These are phyloP conservation scores for Diuraphis noxia DNA, from an alignment of 1,140 invertebrate genomes.

Conservation along the genomic window DNA sequence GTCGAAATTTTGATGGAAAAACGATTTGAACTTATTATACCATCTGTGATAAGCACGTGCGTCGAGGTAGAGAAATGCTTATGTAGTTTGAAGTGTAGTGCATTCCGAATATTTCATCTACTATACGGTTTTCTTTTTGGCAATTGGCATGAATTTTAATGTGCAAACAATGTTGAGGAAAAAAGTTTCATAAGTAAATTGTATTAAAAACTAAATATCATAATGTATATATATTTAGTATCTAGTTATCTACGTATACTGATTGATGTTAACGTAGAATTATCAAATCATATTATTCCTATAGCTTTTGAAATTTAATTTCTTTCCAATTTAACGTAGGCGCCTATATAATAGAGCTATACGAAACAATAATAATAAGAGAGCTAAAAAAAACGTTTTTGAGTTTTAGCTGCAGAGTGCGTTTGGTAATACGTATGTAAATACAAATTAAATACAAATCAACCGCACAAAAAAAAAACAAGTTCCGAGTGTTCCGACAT, in stretches of 20 bases:
- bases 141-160: not conserved
- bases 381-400: not conserved
- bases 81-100: not conserved
- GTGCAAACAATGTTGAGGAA: not conserved
- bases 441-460: not conserved
- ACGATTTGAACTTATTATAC: not conserved
- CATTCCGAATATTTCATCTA: not conserved
- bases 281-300: not conserved
- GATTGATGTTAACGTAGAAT: not conserved
- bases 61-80: not conserved
- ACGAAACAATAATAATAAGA: not conserved
- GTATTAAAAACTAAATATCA: not conserved
- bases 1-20: not conserved
- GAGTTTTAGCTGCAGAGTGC: not conserved
- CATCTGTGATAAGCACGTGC: not conserved
- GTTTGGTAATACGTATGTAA: not conserved
- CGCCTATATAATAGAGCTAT: too few species aligned
- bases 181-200: not conserved
- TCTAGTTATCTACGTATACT: not conserved
- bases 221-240: not conserved
- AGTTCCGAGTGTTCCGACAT: not conserved
- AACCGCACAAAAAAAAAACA: not conserved
- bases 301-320: not conserved
- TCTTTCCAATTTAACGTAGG: not conserved
- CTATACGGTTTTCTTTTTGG: not conserved